Evolutionary conservation across 2,797 vertebrate species (phyloP).

Genomic region (Aselliscus stoliczkanus): DNA sequence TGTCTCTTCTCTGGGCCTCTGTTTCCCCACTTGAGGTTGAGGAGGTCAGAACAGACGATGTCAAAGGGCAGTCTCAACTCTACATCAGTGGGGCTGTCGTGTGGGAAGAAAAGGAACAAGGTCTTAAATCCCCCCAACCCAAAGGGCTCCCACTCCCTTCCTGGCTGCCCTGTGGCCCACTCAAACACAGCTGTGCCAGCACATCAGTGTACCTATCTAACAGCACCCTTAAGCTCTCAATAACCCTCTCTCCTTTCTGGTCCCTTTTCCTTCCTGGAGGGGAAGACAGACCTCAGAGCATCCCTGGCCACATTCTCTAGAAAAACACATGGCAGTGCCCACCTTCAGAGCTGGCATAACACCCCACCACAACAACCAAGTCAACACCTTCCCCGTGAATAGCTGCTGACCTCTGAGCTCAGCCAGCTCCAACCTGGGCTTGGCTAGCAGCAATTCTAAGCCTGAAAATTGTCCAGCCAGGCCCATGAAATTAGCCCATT

Average conservation of each 20-base stretch:
- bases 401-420: accelerated
- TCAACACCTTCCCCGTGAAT: not conserved
- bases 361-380: no score
- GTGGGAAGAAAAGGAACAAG: not conserved
- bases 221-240: not conserved
- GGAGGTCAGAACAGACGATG: not conserved
- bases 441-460: not conserved
- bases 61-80: not conserved
- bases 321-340: not conserved
- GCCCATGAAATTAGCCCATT: not conserved
- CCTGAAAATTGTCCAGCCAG: not conserved
- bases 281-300: not conserved
- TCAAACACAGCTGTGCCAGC: accelerated
- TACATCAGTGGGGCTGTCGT: not conserved
- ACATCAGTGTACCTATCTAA: accelerated
- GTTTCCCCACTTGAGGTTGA: not conserved
- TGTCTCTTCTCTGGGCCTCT: not conserved
- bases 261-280: not conserved
- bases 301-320: not conserved
- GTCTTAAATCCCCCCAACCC: not conserved
- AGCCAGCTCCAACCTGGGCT: not conserved
- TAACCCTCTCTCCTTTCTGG: not conserved
- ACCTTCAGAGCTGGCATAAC: not conserved
- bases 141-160: no score
- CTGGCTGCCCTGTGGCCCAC: not conserved